These are phyloP conservation scores for Neoniphon sammara DNA, from an alignment of 2,797 vertebrate genomes.

Conservation along the genomic window DNA sequence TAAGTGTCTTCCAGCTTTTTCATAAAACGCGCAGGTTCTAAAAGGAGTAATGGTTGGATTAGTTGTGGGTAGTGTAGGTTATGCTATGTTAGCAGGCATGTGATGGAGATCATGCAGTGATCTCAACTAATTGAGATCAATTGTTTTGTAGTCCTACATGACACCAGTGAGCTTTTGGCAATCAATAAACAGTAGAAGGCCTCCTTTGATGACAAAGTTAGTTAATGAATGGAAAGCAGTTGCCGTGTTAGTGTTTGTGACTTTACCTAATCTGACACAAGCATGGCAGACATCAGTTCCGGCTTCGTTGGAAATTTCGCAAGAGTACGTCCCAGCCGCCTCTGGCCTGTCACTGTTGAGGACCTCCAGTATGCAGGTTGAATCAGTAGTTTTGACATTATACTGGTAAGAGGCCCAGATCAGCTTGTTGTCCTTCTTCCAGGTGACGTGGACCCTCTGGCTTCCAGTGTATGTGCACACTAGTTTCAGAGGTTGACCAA, in stretches of 20 bases:
- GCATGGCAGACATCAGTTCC: slow-evolving; percentile 88
- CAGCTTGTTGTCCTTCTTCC: slow-evolving; percentile 91
- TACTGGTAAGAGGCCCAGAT: slow-evolving; percentile 85
- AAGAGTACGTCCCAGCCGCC: slow-evolving; percentile 89
- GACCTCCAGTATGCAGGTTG: slow-evolving; percentile 85
- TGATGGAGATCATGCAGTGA: slow-evolving; percentile 21
- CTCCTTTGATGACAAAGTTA: background rate
- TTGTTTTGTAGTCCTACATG: background rate
- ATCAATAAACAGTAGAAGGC: background rate
- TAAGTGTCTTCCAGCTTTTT: slow-evolving; percentile 87
- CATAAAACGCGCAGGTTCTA: slow-evolving; percentile 82
- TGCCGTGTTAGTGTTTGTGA: slow-evolving; percentile 14
- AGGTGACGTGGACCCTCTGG: slow-evolving; percentile 86
- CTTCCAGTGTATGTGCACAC: slow-evolving; percentile 88
- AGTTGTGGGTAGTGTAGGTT: slow-evolving; percentile 41
- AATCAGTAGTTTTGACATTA: slow-evolving; percentile 68
- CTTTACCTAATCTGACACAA: slow-evolving; percentile 77
- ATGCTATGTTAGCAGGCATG: slow-evolving; percentile 1
- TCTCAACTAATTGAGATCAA: background rate
- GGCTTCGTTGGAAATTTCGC: slow-evolving; percentile 88
- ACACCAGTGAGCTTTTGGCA: background rate
- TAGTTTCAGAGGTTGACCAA: slow-evolving; percentile 89
- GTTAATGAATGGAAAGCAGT: slow-evolving; percentile 16
- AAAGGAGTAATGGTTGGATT: slow-evolving; percentile 52
- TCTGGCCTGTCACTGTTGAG: slow-evolving; percentile 83